Percentiles rank a stretch among this genome's conserved stretches.
phyloP scores from a whole-genome alignment of 2,888 invertebrate species.

The Agonum fuliginosum region DNA sequence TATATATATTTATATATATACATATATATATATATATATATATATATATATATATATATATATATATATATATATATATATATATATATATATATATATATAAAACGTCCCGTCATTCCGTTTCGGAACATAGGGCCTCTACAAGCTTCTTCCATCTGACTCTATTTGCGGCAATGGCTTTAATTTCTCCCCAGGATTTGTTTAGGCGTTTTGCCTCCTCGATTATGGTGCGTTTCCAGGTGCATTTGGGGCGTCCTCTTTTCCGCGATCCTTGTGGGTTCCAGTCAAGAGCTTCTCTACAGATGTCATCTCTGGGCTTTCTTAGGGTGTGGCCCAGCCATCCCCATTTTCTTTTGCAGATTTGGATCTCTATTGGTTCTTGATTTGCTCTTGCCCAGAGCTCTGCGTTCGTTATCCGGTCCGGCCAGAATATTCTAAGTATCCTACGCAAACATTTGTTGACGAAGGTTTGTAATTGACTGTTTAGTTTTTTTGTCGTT shows the following conservation, averaged over 20 bases:
- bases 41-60: no score
- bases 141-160: conserved; percentile 7
- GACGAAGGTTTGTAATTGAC: background rate
- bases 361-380: background rate
- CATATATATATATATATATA: no score
- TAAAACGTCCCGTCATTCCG: background rate
- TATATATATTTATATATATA: no score
- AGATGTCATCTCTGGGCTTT: background rate
- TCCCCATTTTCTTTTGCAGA: conserved; percentile 14
- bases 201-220: conserved; percentile 4
- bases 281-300: conserved; percentile 3
- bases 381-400: conserved; percentile 5
- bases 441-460: conserved; percentile 16
- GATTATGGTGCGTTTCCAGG: conserved; percentile 8
- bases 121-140: conserved; percentile 12
- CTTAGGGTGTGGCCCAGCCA: conserved; percentile 25
- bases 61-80: no score
- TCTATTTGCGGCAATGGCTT: conserved; percentile 7
- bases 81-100: no score
- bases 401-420: conserved; percentile 5
- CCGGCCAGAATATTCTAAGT: conserved; percentile 8
- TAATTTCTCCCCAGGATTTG: conserved; percentile 16
- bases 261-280: background rate
- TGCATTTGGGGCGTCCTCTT: background rate
- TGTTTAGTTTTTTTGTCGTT: background rate